phyloP scores from a whole-genome alignment of 2,797 vertebrate genomes.

The Gallirallus australis region DNA sequence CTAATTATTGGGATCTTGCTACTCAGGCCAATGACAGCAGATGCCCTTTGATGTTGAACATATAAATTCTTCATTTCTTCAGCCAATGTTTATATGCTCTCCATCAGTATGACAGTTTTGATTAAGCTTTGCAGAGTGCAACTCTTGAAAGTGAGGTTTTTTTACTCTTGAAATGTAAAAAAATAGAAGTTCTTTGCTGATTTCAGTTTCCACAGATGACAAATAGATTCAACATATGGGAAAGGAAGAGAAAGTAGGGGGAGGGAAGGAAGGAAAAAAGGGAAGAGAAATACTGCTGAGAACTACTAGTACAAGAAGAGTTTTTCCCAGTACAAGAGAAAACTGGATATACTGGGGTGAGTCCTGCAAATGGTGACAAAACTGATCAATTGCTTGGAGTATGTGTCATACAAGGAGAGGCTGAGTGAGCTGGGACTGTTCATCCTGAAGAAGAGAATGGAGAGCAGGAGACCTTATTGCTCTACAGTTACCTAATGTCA shows the following conservation, averaged over 20 bases:
- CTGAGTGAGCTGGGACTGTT: neutral
- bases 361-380: neutral
- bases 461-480: neutral
- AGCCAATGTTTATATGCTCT: neutral
- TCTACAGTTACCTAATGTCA: neutral
- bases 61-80: neutral
- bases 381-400: neutral
- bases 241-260: too few relatives aligned
- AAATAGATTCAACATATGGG: neutral
- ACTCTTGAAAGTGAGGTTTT: neutral
- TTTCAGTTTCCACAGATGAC: neutral
- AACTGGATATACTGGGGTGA: neutral
- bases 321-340: neutral
- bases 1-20: neutral
- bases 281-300: neutral
- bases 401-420: neutral
- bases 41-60: neutral
- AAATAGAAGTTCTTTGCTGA: neutral
- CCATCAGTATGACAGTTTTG: neutral
- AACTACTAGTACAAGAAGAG: neutral
- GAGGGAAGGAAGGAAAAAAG: neutral
- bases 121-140: neutral
- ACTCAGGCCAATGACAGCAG: neutral
- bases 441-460: neutral
- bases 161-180: neutral